A percentile compares a stretch with the other conserved stretches of the same genome.
Conservation (phyloP, 2,797 vertebrate species). For the Aulostomus chinensis region DNA sequence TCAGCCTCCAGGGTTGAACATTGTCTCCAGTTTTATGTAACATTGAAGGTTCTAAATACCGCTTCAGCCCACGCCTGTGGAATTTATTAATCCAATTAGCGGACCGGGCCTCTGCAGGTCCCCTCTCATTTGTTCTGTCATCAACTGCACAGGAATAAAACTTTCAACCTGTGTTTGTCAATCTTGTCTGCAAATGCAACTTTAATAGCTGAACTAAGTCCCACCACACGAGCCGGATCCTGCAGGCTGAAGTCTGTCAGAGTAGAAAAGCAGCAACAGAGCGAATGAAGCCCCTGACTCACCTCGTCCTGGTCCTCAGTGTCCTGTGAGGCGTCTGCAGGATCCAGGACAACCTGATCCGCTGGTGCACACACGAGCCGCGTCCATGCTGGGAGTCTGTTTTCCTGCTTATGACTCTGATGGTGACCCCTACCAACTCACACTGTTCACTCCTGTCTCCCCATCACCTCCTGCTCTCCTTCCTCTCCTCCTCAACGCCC, state of each 20-base stretch:
- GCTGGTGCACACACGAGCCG: slow-evolving; percentile 33
- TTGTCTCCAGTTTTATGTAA: too few species aligned
- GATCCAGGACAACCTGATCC: slow-evolving; percentile 54
- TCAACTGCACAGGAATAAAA: not conserved
- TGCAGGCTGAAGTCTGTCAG: not conserved
- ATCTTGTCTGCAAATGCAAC: too few species aligned
- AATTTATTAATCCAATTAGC: slow-evolving; percentile 30
- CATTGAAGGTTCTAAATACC: too few species aligned
- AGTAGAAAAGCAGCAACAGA: too few species aligned
- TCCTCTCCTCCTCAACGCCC: slow-evolving; percentile 2
- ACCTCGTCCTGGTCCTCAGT: slow-evolving; percentile 39
- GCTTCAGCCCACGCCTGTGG: too few species aligned
- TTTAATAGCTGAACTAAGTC: too few species aligned
- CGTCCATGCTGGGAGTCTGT: slow-evolving; percentile 51
- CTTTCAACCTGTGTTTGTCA: too few species aligned
- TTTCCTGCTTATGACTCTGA: slow-evolving; percentile 30
- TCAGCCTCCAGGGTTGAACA: too few species aligned
- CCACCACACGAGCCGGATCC: too few species aligned
- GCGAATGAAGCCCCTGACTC: slow-evolving; percentile 9
- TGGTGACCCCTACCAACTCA: slow-evolving; percentile 46
- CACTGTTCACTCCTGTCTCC: slow-evolving; percentile 35
- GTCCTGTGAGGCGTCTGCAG: slow-evolving; percentile 48
- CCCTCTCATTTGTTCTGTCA: not conserved
- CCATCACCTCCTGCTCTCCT: slow-evolving; percentile 20
- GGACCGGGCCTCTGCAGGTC: slow-evolving; percentile 4